Percentiles rank a stretch among this genome's conserved stretches.
Conservation (phyloP, 2,797 vertebrate species). For the Peromyscus eremicus region DNA sequence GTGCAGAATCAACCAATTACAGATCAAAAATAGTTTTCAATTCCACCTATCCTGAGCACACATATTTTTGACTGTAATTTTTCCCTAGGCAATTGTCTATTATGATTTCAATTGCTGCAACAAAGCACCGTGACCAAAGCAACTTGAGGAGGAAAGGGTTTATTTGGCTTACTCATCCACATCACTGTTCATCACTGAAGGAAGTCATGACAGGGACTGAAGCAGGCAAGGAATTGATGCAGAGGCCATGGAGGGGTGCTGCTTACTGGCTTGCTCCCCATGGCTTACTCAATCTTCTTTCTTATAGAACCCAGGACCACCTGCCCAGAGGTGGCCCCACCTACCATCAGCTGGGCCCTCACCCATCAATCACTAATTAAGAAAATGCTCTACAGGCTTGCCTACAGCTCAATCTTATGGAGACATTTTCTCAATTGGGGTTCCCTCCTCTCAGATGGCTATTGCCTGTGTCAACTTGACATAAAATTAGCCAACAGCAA, state of each 20-base stretch:
- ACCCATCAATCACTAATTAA: neutral
- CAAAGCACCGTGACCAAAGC: neutral
- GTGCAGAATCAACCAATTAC: neutral
- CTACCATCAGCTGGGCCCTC: neutral
- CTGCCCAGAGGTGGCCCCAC: neutral
- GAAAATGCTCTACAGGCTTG: neutral
- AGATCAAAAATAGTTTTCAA: neutral
- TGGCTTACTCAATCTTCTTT: neutral
- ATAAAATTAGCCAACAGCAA: neutral
- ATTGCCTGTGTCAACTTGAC: neutral
- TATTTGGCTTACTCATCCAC: neutral
- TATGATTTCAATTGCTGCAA: neutral
- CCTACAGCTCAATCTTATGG: neutral
- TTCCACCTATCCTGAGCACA: neutral
- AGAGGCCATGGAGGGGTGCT: no score
- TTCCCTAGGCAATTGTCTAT: neutral
- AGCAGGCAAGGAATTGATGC: neutral
- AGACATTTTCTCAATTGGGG: neutral
- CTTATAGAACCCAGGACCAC: neutral
- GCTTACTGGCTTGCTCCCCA: neutral
- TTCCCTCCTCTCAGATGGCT: neutral
- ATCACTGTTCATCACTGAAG: neutral
- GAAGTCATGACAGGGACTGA: neutral
- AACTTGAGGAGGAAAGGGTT: neutral
- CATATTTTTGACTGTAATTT: neutral